These are phyloP conservation scores for Kuschelorhynchus macadamiae DNA, from an alignment of 2,888 invertebrate species.

Conservation along the genomic window DNA sequence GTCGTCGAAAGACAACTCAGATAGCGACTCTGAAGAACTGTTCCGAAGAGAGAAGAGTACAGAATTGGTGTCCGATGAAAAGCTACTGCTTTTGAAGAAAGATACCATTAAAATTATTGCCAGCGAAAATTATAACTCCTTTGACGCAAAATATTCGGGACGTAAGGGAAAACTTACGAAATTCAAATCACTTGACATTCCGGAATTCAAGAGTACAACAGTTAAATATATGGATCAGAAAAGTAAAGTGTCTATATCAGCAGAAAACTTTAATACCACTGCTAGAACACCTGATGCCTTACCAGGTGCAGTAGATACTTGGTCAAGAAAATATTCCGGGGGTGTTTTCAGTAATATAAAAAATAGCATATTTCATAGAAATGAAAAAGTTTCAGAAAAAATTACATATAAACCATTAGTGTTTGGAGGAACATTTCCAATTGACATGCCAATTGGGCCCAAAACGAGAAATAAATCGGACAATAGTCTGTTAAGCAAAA, in stretches of 20 bases:
- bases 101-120: slow-evolving; percentile 64
- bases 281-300: slow-evolving; percentile 69
- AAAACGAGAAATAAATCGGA: slow-evolving; percentile 37
- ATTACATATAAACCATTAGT: slow-evolving; percentile 76
- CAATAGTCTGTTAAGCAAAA: slow-evolving; percentile 33
- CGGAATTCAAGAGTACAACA: slow-evolving; percentile 59
- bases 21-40: slow-evolving; percentile 61
- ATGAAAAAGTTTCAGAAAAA: slow-evolving; percentile 58
- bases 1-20: slow-evolving; percentile 64
- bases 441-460: slow-evolving; percentile 76
- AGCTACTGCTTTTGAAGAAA: slow-evolving; percentile 55
- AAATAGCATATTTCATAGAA: slow-evolving; percentile 64
- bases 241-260: slow-evolving; percentile 66
- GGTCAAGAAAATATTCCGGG: slow-evolving; percentile 69
- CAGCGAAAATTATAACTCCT: slow-evolving; percentile 63
- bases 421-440: slow-evolving; percentile 90
- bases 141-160: slow-evolving; percentile 62
- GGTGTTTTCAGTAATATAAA: slow-evolving; percentile 65
- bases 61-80: slow-evolving; percentile 63
- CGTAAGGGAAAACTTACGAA: slow-evolving; percentile 62
- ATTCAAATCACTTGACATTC: slow-evolving; percentile 65
- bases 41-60: slow-evolving; percentile 58
- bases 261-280: slow-evolving; percentile 64
- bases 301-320: slow-evolving; percentile 76
- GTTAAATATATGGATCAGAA: slow-evolving; percentile 64